A percentile compares a stretch with the other conserved stretches of the same genome.
Evolutionary conservation across 2,888 invertebrate species (phyloP).

Genomic region (Metallyticus violacea): DNA sequence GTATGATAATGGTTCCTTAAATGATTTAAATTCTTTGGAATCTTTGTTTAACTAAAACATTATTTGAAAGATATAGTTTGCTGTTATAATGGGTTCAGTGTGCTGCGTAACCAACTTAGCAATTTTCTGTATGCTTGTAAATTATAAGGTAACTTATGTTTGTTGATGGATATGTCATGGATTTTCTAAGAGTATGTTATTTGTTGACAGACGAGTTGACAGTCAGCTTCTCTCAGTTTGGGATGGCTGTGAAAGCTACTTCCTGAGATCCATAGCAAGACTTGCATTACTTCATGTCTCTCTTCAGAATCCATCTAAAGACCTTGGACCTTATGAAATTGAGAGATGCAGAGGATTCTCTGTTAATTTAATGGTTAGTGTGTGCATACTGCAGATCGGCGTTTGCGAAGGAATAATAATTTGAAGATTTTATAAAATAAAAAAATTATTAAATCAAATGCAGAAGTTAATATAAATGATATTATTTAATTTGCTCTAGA

Average conservation of each 20-base stretch:
- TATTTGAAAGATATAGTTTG: too few relatives aligned
- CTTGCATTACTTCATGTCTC: slow-evolving; percentile 61
- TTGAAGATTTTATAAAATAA: background rate
- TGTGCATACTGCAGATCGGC: background rate
- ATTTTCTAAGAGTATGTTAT: background rate
- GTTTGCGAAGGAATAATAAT: background rate
- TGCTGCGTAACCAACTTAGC: too few relatives aligned
- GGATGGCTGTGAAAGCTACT: slow-evolving; percentile 73
- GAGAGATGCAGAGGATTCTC: slow-evolving; percentile 86
- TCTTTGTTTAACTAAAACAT: too few relatives aligned
- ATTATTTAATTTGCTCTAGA: too few relatives aligned
- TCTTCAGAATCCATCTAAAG: slow-evolving; percentile 67
- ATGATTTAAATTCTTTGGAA: too few relatives aligned
- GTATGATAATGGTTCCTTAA: too few relatives aligned
- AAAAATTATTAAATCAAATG: background rate
- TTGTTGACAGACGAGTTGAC: slow-evolving; percentile 43
- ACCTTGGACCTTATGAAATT: slow-evolving; percentile 75
- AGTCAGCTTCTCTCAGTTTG: slow-evolving; percentile 57
- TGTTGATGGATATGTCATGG: too few relatives aligned
- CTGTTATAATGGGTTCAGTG: too few relatives aligned
- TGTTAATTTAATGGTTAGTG: slow-evolving; percentile 66
- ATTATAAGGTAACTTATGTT: too few relatives aligned
- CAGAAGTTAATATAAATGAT: too few relatives aligned
- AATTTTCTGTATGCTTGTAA: too few relatives aligned
- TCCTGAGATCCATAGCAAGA: slow-evolving; percentile 67